Base-by-base conservation (phyloP, 1,140 invertebrate species). In the Eueides isabella region DNA sequence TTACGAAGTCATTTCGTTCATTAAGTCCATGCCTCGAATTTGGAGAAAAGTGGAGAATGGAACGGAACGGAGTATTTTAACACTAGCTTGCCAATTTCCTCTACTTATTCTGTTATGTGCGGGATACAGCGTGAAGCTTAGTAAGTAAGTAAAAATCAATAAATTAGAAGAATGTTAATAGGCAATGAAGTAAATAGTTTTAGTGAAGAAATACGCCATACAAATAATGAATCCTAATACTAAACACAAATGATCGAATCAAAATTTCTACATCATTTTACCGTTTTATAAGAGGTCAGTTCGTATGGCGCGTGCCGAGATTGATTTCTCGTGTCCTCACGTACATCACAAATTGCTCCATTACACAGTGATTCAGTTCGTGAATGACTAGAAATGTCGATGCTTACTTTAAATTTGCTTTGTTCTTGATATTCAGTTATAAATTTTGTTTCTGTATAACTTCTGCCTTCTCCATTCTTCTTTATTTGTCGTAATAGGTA, bases 241-340 rank as follows among this genome's bases (percentile, higher is more conserved):
- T 44, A 44, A 44, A 23, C 48, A 55, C 0, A 48, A 23, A 23
- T 9, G 3, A 55, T 4, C 19, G 26, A 11, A 55, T 55, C 48
- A 26, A 55, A 26, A 55, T 55, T 26, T 55, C 48, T 9, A 55
- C 11, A 55, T 55, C 19, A 62, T 69, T 69, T 69, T 62, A 69
- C 67, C 81, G 79, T 85, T 85, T 85, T 85, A 82, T 83, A 83
- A 80, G 80, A 64, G 76, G 81, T 80, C 79, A 80, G 81, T 78
- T 80, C 78, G 80, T 81, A 81, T 77, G 80, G 81, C 85, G 82
- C 85, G 85, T 89, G 83, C 81, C 80, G 67, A 81, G 86, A 89
- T 85, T 84, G 87, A 87, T 85, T 82, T 74, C 61, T 78, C 81
- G 79, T 71, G 75, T 80, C 76, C 75, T 83, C 82, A 84, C 86